Percentiles rank a stretch among this genome's conserved stretches.
phyloP scores from a whole-genome alignment of 2,113 vertebrate genomes.

The Sprattus sprattus region DNA sequence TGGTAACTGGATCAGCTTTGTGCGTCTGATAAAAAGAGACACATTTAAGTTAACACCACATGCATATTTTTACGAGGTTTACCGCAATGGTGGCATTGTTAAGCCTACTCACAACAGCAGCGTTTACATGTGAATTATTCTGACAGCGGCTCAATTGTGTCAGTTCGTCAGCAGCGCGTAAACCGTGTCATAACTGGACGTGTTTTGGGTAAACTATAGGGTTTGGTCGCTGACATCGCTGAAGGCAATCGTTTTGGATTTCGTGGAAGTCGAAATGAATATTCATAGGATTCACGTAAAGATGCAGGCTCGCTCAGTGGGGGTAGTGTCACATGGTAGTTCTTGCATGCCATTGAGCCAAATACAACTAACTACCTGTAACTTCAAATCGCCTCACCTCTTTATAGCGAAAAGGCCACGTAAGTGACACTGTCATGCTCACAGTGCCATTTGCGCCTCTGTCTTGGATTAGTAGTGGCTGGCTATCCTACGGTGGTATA shows the following conservation, averaged over 20 bases:
- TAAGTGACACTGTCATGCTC: background rate
- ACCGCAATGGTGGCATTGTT: conserved; percentile 2
- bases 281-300: background rate
- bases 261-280: conserved; percentile 13
- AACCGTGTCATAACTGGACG: background rate
- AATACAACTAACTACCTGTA: conserved; percentile 3
- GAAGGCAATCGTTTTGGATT: conserved; percentile 10
- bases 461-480: background rate
- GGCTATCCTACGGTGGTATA: background rate
- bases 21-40: background rate
- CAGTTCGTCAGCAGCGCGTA: conserved; percentile 5
- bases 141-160: conserved; percentile 2
- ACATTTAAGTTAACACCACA: background rate
- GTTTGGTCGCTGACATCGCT: conserved; percentile 1
- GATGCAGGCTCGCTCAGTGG: background rate
- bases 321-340: conserved; percentile 10
- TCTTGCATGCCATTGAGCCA: background rate
- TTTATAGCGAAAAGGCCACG: background rate
- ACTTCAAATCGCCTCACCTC: background rate
- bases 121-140: background rate
- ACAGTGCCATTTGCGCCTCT: background rate
- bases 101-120: background rate
- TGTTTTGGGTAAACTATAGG: background rate
- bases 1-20: background rate
- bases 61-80: background rate